phyloP scores from a whole-genome alignment of 1,140 invertebrate genomes.

The Leptestheria dahalacensis region DNA sequence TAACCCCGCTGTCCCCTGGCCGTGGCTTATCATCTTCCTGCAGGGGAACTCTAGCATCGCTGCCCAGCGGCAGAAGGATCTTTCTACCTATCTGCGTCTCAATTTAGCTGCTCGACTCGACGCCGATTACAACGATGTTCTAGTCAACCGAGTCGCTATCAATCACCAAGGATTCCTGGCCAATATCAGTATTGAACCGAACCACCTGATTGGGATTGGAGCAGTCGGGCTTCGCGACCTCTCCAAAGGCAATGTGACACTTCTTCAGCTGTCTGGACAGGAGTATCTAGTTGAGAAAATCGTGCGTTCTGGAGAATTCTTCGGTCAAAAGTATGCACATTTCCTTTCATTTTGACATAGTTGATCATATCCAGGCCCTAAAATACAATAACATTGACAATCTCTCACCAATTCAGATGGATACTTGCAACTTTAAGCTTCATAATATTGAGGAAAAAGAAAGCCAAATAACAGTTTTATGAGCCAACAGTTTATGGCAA shows the following conservation, averaged over 20 bases:
- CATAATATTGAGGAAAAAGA: too few species aligned
- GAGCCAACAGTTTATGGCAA: too few species aligned
- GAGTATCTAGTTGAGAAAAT: slow-evolving; percentile 21
- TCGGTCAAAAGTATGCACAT: slow-evolving; percentile 1
- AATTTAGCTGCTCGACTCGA: slow-evolving; percentile 27
- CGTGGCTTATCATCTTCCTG: slow-evolving; percentile 21
- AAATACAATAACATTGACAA: too few species aligned
- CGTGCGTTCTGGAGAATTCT: background rate
- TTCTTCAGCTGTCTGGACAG: slow-evolving; percentile 27
- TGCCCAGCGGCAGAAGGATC: slow-evolving; percentile 24
- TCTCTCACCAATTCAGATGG: too few species aligned
- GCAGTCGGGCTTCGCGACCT: background rate
- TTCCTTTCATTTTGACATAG: background rate
- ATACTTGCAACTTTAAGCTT: too few species aligned
- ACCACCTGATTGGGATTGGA: slow-evolving; percentile 1
- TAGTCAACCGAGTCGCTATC: background rate
- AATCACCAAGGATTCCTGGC: slow-evolving; percentile 2
- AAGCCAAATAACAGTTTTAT: too few species aligned
- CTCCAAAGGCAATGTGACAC: slow-evolving; percentile 26
- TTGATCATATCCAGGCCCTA: too few species aligned
- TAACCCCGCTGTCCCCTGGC: background rate
- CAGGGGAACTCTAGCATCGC: slow-evolving; percentile 27
- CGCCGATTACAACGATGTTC: slow-evolving; percentile 24
- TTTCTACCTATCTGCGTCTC: slow-evolving; percentile 27
- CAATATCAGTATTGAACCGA: slow-evolving; percentile 7